phyloP scores from a whole-genome alignment of 2,888 invertebrate species.

The Amitus sp. region DNA sequence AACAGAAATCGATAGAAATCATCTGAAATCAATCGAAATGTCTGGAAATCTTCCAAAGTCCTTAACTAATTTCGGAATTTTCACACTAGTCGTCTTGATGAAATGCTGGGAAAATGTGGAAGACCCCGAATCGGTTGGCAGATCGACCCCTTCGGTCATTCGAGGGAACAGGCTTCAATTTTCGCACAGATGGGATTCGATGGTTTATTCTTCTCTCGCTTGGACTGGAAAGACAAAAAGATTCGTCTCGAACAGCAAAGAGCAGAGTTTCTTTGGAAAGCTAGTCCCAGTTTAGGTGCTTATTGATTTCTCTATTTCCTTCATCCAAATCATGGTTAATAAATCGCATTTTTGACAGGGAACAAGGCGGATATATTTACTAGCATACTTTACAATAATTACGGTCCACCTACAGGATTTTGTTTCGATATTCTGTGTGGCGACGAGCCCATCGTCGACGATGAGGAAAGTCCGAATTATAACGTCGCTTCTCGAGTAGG shows the following conservation, averaged over 20 bases:
- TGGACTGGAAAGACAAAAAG: constrained; percentile 87
- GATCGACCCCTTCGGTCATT: constrained; percentile 88
- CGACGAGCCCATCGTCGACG: constrained; percentile 89
- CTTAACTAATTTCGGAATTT: too few species aligned
- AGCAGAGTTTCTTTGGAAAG: constrained; percentile 89
- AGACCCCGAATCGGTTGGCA: constrained; percentile 82
- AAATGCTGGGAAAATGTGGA: constrained; percentile 79
- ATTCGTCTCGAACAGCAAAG: constrained; percentile 70
- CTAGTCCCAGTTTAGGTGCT: constrained; percentile 76
- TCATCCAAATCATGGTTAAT: neutral
- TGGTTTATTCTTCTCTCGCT: constrained; percentile 85
- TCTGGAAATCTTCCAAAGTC: too few species aligned
- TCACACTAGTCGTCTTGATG: too few species aligned
- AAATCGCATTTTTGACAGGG: constrained; percentile 61
- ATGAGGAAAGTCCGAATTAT: constrained; percentile 80
- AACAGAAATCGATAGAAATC: too few species aligned
- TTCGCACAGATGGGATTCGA: constrained; percentile 89
- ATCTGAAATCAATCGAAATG: too few species aligned
- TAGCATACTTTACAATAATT: constrained; percentile 82
- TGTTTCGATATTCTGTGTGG: constrained; percentile 90
- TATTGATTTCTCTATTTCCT: constrained; percentile 1
- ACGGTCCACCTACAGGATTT: constrained; percentile 88
- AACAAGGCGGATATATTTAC: constrained; percentile 81
- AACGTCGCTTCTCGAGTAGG: constrained; percentile 81
- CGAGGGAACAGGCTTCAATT: constrained; percentile 85